phyloP scores from a whole-genome alignment of 2,113 vertebrate genomes.

The Butastur rufipennis region DNA sequence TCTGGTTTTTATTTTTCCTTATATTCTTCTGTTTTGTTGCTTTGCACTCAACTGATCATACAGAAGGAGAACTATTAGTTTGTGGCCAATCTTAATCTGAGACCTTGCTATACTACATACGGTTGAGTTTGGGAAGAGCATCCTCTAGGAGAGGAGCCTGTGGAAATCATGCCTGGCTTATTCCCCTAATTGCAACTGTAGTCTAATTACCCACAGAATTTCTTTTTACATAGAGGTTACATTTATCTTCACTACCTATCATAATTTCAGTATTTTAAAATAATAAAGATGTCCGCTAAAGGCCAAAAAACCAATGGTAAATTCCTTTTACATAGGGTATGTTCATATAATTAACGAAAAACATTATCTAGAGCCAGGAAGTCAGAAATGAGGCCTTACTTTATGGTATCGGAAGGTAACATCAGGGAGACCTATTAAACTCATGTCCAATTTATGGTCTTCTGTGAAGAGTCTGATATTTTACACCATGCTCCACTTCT shows the following conservation, averaged over 20 bases:
- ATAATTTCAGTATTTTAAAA: neutral
- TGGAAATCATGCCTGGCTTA: neutral
- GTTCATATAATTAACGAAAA: slow-evolving; percentile 21
- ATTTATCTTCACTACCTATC: neutral
- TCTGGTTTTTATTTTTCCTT: neutral
- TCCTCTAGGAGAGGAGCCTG: neutral
- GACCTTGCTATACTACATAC: neutral
- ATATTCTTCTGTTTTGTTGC: neutral
- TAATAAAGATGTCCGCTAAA: neutral
- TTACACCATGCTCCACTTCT: neutral
- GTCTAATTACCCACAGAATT: neutral
- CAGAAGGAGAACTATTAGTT: neutral
- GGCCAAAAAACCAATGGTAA: neutral
- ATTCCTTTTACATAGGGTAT: neutral
- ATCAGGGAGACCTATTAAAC: neutral
- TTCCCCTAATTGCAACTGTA: neutral
- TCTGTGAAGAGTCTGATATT: neutral
- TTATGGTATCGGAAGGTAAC: neutral
- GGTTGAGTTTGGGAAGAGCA: neutral
- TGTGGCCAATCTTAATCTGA: neutral
- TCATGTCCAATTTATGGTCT: neutral
- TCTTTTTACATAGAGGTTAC: neutral
- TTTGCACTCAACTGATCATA: neutral
- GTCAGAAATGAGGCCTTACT: neutral
- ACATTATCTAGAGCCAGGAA: neutral